phyloP scores from a whole-genome alignment of 2,113 vertebrate genomes.

The Platichthys flesus region DNA sequence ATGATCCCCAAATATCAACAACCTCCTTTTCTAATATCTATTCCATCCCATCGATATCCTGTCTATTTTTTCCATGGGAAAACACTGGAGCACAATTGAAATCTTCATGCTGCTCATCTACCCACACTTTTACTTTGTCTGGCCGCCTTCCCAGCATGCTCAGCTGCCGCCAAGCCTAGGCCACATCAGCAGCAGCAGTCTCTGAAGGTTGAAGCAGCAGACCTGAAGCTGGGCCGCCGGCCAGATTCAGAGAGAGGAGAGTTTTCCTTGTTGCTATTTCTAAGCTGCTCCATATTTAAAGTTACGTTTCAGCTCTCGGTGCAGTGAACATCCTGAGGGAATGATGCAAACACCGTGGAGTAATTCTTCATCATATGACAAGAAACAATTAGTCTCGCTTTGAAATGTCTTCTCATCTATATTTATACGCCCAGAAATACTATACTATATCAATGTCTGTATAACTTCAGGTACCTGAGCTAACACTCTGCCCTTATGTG shows the following conservation, averaged over 20 bases:
- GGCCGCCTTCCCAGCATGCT: slow-evolving; percentile 57
- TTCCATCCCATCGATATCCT: slow-evolving; percentile 45
- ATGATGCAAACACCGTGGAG: slow-evolving; percentile 8
- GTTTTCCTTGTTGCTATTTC: slow-evolving; percentile 38
- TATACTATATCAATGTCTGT: slow-evolving; percentile 14
- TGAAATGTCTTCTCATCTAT: slow-evolving; percentile 30
- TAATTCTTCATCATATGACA: slow-evolving; percentile 23
- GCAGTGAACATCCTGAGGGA: slow-evolving; percentile 7
- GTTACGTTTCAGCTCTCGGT: slow-evolving; percentile 15
- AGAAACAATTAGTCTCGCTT: slow-evolving; percentile 24
- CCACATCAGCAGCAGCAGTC: slow-evolving; percentile 57
- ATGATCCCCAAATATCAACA: background rate
- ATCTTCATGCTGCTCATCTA: slow-evolving; percentile 49
- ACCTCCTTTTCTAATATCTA: slow-evolving; percentile 2
- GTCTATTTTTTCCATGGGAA: slow-evolving; percentile 49
- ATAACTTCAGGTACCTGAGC: slow-evolving; percentile 18
- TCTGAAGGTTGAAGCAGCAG: slow-evolving; percentile 60
- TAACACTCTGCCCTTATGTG: slow-evolving; percentile 1
- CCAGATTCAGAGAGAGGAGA: slow-evolving; percentile 37
- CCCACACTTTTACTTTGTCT: slow-evolving; percentile 49
- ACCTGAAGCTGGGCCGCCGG: slow-evolving; percentile 55
- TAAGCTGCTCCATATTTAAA: slow-evolving; percentile 20
- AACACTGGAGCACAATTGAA: slow-evolving; percentile 39
- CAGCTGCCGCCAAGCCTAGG: slow-evolving; percentile 53
- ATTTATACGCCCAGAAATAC: slow-evolving; percentile 22